A percentile compares a stretch with the other conserved stretches of the same genome.
These are phyloP conservation scores for Allobates femoralis DNA, from an alignment of 2,797 vertebrate genomes.

Conservation along the genomic window DNA sequence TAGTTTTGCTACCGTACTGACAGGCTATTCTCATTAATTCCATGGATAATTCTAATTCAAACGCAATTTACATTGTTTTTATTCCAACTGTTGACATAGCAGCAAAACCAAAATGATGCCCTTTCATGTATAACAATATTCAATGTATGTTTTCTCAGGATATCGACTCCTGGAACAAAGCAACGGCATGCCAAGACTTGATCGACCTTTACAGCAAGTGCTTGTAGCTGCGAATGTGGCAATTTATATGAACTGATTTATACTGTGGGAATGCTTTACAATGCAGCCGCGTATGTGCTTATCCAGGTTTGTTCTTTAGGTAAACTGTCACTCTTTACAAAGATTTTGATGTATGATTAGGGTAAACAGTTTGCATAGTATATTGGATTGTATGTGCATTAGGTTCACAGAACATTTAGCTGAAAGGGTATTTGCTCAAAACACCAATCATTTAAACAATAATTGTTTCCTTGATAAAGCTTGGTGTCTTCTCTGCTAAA, in stretches of 20 bases:
- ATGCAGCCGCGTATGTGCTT: slow-evolving; percentile 54
- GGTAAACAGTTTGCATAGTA: slow-evolving; percentile 59
- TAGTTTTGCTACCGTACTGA: slow-evolving; percentile 21
- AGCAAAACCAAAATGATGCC: slow-evolving; percentile 52
- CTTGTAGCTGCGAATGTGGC: slow-evolving; percentile 62
- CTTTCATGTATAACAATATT: slow-evolving; percentile 40
- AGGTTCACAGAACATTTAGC: slow-evolving; percentile 53
- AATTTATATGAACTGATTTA: slow-evolving; percentile 63
- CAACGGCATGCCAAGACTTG: slow-evolving; percentile 65
- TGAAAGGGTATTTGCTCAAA: slow-evolving; percentile 60
- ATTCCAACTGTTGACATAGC: slow-evolving; percentile 54
- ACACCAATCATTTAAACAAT: slow-evolving; percentile 31
- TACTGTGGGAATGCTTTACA: slow-evolving; percentile 65
- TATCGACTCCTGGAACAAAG: slow-evolving; percentile 64
- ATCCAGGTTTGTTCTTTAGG: slow-evolving; percentile 62
- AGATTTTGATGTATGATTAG: slow-evolving; percentile 61
- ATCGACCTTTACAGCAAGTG: slow-evolving; percentile 65
- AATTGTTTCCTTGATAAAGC: slow-evolving; percentile 14
- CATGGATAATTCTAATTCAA: slow-evolving; percentile 45
- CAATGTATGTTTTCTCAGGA: slow-evolving; percentile 46
- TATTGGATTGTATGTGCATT: slow-evolving; percentile 55
- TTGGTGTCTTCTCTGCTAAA: slow-evolving; percentile 25
- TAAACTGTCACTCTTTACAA: slow-evolving; percentile 63
- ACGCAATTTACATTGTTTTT: slow-evolving; percentile 47
- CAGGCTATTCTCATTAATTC: slow-evolving; percentile 33